Conservation (phyloP, 2,113 vertebrate species). For the Chamaetylas fuelleborni region DNA sequence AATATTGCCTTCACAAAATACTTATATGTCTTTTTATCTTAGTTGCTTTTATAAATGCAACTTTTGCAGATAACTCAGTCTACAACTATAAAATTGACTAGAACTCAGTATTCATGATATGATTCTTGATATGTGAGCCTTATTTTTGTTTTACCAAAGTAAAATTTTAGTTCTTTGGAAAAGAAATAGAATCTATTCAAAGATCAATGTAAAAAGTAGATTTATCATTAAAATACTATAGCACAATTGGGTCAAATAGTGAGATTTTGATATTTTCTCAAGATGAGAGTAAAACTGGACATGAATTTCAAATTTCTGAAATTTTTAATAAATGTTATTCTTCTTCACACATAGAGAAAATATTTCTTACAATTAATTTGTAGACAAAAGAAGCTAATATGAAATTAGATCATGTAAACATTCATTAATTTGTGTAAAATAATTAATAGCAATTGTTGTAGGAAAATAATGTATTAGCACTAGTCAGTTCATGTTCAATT, state of each 20-base stretch:
- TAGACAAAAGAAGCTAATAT: background rate
- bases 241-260: background rate
- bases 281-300: background rate
- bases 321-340: background rate
- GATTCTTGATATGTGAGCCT: background rate
- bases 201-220: background rate
- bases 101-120: background rate
- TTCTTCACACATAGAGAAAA: background rate
- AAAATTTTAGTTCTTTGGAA: background rate
- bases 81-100: background rate
- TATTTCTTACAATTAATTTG: slow-evolving; percentile 4
- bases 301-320: background rate
- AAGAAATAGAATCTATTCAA: background rate
- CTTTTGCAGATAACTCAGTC: slow-evolving; percentile 12
- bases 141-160: background rate
- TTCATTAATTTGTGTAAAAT: background rate
- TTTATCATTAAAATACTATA: background rate
- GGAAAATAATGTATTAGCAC: background rate
- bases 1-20: background rate
- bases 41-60: slow-evolving; percentile 21
- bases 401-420: background rate
- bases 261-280: background rate
- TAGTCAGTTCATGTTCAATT: background rate
- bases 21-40: background rate
- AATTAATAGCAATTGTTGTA: background rate